phyloP scores from a whole-genome alignment of 2,113 vertebrate genomes.

The Sinocyclocheilus maitianheensis region DNA sequence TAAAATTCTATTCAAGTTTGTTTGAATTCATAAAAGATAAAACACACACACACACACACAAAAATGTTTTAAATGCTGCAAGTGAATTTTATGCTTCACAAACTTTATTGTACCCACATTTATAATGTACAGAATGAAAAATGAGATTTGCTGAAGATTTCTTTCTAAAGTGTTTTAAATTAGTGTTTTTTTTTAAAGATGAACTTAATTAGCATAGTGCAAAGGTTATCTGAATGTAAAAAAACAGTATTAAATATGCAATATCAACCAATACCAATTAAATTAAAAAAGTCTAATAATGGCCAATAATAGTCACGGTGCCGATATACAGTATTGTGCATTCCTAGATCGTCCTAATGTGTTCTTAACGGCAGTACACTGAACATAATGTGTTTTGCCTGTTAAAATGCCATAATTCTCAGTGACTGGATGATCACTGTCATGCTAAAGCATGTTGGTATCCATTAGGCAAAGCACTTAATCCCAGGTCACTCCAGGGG shows the following conservation, averaged over 20 bases:
- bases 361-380: conserved; percentile 19
- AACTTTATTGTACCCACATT: background rate
- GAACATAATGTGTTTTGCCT: conserved; percentile 18
- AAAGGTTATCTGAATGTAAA: background rate
- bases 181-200: no score
- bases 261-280: no score
- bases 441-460: background rate
- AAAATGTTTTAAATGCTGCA: no score
- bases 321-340: background rate
- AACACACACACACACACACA: no score
- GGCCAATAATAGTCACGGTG: background rate
- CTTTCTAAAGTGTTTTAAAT: background rate
- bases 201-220: background rate
- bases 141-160: background rate
- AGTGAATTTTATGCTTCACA: background rate
- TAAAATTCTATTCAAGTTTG: background rate
- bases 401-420: background rate
- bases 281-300: background rate
- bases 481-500: conserved; percentile 9
- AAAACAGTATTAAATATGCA: no score
- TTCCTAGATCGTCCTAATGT: background rate
- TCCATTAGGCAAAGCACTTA: conserved; percentile 12
- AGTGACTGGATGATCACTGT: conserved; percentile 15
- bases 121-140: background rate
- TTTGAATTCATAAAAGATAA: no score